These are phyloP conservation scores for Aporrectodea caliginosa DNA, from an alignment of 1,140 invertebrate genomes.

Conservation along the genomic window DNA sequence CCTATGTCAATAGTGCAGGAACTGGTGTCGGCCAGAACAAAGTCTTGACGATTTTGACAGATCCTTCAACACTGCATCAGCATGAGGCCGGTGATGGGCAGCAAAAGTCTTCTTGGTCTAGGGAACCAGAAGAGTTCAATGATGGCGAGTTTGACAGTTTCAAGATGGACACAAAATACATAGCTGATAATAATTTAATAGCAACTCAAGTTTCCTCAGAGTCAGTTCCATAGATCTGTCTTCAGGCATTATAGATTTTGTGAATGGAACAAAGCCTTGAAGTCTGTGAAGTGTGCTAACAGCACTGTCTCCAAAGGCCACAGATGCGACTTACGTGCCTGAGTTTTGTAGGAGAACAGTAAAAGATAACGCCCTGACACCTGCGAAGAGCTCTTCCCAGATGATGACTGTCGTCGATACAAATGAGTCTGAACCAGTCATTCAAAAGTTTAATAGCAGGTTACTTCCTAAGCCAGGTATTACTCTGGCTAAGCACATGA, in stretches of 20 bases:
- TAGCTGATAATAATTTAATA: background rate
- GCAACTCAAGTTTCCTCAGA: background rate
- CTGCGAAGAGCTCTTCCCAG: too few species aligned
- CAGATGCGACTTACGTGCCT: slow-evolving; percentile 49
- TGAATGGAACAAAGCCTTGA: slow-evolving; percentile 51
- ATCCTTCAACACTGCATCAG: slow-evolving; percentile 2
- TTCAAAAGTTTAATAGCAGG: background rate
- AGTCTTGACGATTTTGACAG: slow-evolving; percentile 9
- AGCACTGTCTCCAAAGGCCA: slow-evolving; percentile 45
- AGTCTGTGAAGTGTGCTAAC: slow-evolving; percentile 46
- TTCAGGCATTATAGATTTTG: slow-evolving; percentile 45
- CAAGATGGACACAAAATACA: background rate
- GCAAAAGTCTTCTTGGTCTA: background rate
- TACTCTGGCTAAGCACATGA: too few species aligned
- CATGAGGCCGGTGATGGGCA: background rate
- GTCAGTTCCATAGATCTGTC: background rate
- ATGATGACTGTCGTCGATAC: background rate
- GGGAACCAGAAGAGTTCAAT: slow-evolving; percentile 13
- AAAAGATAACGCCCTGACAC: too few species aligned
- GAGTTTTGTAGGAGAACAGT: too few species aligned
- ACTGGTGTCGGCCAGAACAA: background rate
- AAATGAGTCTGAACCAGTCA: background rate
- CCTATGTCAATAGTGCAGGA: background rate
- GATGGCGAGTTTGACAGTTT: slow-evolving; percentile 20
- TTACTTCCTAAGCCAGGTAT: background rate